Evolutionary conservation across 2,797 vertebrate genomes (phyloP).

Genomic region (Phalloptychus januarius): DNA sequence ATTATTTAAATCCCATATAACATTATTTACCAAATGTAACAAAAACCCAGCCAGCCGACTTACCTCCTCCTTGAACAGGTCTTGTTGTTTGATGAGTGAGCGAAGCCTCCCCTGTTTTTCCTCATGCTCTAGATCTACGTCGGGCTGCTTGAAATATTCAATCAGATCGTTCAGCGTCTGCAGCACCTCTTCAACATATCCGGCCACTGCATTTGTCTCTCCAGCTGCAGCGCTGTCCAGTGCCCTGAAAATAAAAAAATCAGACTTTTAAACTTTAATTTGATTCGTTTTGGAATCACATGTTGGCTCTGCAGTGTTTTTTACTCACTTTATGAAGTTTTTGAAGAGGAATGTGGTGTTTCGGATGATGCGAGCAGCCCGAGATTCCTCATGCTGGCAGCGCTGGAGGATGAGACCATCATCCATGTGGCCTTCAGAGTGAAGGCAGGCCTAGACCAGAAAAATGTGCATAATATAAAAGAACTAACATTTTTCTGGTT

Average conservation of each 20-base stretch:
- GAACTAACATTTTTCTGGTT: neutral
- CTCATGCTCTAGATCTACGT: slow-evolving; percentile 92
- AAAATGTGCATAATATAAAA: neutral
- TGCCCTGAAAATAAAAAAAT: slow-evolving; percentile 35
- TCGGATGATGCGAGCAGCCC: slow-evolving; percentile 95
- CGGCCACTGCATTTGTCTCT: slow-evolving; percentile 81
- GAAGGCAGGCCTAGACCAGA: slow-evolving; percentile 88
- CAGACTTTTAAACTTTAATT: neutral
- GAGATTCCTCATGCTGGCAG: slow-evolving; percentile 94
- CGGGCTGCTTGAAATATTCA: slow-evolving; percentile 93
- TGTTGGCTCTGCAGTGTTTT: neutral
- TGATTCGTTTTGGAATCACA: neutral
- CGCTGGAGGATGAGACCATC: slow-evolving; percentile 94
- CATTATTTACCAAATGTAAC: neutral
- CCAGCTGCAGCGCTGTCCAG: slow-evolving; percentile 80
- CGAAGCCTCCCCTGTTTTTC: slow-evolving; percentile 95
- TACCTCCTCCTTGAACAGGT: slow-evolving; percentile 99
- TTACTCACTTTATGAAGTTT: slow-evolving; percentile 90
- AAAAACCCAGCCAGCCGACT: slow-evolving; percentile 11
- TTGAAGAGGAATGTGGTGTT: slow-evolving; percentile 93
- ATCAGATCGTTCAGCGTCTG: slow-evolving; percentile 96
- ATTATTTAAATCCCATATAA: neutral
- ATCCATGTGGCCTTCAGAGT: slow-evolving; percentile 97
- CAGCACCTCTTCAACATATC: slow-evolving; percentile 90
- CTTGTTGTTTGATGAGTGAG: slow-evolving; percentile 97